Percentiles rank a stretch among this genome's conserved stretches.
These are phyloP conservation scores for Glossophaga mutica DNA, from an alignment of 2,797 vertebrate species.

Conservation along the genomic window DNA sequence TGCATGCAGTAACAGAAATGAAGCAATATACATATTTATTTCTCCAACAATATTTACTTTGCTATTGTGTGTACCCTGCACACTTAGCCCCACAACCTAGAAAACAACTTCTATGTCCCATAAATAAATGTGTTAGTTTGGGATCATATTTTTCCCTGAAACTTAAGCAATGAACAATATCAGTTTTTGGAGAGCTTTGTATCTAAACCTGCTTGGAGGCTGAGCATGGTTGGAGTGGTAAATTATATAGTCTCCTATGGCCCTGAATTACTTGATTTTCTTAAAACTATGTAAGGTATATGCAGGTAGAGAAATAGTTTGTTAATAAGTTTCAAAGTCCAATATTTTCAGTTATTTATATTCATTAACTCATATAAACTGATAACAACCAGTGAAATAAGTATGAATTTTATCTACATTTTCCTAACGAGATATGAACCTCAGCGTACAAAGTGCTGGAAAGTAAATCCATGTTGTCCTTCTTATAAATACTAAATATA, in stretches of 20 bases:
- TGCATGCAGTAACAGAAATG: neutral
- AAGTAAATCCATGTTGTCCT: neutral
- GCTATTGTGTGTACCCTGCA: neutral
- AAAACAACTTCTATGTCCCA: neutral
- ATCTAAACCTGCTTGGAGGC: neutral
- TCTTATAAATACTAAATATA: neutral
- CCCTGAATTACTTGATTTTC: neutral
- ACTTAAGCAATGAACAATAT: neutral
- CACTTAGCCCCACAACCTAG: neutral
- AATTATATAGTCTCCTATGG: neutral
- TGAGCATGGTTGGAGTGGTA: neutral
- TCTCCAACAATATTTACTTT: slow-evolving; percentile 4
- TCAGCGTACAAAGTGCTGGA: neutral
- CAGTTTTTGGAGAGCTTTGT: neutral
- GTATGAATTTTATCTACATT: neutral
- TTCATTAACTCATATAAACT: neutral
- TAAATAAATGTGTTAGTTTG: neutral
- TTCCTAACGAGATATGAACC: neutral
- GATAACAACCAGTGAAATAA: neutral
- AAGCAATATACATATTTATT: neutral
- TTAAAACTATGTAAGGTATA: neutral
- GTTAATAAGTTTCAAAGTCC: neutral
- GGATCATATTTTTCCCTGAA: neutral
- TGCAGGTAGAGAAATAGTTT: neutral
- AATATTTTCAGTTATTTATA: neutral